Percentiles rank a stretch among this genome's conserved stretches.
phyloP scores from a whole-genome alignment of 2,113 vertebrate species.

The Sander vitreus region DNA sequence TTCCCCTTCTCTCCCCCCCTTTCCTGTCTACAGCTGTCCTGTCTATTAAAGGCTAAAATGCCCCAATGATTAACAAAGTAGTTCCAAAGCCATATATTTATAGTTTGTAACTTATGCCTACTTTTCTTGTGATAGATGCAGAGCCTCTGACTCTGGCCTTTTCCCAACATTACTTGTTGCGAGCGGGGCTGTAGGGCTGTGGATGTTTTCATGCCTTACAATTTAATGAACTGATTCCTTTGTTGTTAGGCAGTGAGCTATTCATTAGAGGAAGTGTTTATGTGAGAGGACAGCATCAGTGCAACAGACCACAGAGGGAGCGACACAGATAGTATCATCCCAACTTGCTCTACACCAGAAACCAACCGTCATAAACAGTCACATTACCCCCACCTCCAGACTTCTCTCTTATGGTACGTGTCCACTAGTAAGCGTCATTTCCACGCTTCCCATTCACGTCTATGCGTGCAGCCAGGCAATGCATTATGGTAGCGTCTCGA shows the following conservation, averaged over 20 bases:
- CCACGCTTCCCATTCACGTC: too few relatives aligned
- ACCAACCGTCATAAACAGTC: not conserved
- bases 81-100: not conserved
- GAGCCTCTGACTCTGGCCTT: conserved; percentile 28
- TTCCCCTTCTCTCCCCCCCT: too few relatives aligned
- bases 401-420: too few relatives aligned
- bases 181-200: not conserved
- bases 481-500: too few relatives aligned
- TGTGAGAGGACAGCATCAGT: conserved; percentile 7
- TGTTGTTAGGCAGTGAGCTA: conserved; percentile 18
- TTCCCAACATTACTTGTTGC: conserved; percentile 7
- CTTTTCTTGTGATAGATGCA: conserved; percentile 9
- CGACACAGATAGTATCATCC: conserved; percentile 10
- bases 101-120: not conserved
- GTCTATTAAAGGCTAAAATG: too few relatives aligned
- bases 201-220: not conserved
- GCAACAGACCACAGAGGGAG: conserved; percentile 20
- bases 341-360: not conserved
- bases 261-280: conserved; percentile 42
- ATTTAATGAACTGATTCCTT: conserved; percentile 29
- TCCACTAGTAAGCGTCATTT: too few relatives aligned
- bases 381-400: too few relatives aligned
- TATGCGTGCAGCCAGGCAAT: too few relatives aligned
- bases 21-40: too few relatives aligned
- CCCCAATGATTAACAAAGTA: not conserved